A percentile compares a stretch with the other conserved stretches of the same genome.
phyloP scores from a whole-genome alignment of 1,140 invertebrate species.

The Bombus turneri region DNA sequence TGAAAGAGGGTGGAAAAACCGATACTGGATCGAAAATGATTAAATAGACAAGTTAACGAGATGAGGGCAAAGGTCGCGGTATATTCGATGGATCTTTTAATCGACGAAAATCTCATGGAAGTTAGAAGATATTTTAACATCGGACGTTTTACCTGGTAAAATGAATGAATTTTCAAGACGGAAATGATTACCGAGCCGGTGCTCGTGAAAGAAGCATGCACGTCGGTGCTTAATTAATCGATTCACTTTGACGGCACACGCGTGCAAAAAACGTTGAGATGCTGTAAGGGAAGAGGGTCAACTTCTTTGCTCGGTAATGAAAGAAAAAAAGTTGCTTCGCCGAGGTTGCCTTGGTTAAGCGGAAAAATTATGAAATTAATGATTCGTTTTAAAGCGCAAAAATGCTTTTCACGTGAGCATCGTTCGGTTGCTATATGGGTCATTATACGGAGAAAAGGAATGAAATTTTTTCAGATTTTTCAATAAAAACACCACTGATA shows the following conservation, averaged over 20 bases:
- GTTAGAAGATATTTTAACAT: neutral
- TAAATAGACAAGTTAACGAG: neutral
- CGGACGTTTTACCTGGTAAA: neutral
- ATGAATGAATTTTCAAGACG: neutral
- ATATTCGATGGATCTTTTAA: neutral
- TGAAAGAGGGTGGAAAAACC: neutral
- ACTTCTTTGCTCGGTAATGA: neutral
- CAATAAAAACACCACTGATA: too few relatives aligned
- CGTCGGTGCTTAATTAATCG: conserved; percentile 28
- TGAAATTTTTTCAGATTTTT: neutral
- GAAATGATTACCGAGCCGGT: neutral
- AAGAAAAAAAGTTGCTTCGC: neutral
- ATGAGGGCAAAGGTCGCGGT: too few relatives aligned
- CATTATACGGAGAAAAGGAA: neutral
- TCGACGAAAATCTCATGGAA: too few relatives aligned
- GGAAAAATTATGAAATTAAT: conserved; percentile 3
- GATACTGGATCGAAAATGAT: neutral
- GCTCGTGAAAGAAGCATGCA: neutral
- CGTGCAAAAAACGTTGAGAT: neutral
- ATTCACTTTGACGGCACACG: conserved; percentile 9
- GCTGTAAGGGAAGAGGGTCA: conserved; percentile 1
- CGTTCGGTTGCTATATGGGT: neutral
- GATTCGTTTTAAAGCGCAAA: neutral
- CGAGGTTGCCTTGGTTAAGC: neutral
- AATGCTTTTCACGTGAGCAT: neutral